Percentiles rank a stretch among this genome's conserved stretches.
phyloP scores from a whole-genome alignment of 2,797 vertebrate species.

The Iguana delicatissima region DNA sequence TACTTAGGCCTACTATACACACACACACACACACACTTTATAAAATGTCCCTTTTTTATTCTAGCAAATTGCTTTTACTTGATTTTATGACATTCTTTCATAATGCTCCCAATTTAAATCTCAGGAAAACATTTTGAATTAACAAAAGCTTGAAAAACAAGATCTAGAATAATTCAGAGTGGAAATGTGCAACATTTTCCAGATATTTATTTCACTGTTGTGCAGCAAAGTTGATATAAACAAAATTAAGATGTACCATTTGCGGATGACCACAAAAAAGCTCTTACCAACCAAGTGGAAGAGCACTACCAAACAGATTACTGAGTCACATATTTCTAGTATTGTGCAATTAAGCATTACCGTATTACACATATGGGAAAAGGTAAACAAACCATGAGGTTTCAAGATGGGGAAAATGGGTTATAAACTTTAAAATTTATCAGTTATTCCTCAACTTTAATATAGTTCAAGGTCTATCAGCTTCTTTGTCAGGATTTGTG shows the following conservation, averaged over 20 bases:
- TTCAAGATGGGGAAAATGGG: slow-evolving; percentile 62
- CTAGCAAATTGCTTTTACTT: slow-evolving; percentile 66
- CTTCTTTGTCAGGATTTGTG: background rate
- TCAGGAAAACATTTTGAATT: slow-evolving; percentile 71
- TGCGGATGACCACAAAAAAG: slow-evolving; percentile 48
- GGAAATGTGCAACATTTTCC: slow-evolving; percentile 69
- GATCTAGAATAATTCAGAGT: slow-evolving; percentile 60
- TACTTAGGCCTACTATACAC: too few relatives aligned
- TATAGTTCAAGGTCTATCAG: slow-evolving; percentile 60
- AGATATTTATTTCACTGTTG: slow-evolving; percentile 52
- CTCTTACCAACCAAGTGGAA: slow-evolving; percentile 10
- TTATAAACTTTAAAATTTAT: slow-evolving; percentile 53
- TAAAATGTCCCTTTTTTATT: slow-evolving; percentile 56
- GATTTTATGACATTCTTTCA: slow-evolving; percentile 74
- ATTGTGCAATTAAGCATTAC: slow-evolving; percentile 15
- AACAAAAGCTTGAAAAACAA: slow-evolving; percentile 58
- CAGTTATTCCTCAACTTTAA: slow-evolving; percentile 56
- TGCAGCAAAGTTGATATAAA: slow-evolving; percentile 46
- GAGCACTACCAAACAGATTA: slow-evolving; percentile 34
- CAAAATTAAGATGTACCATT: slow-evolving; percentile 58
- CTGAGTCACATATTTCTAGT: slow-evolving; percentile 55
- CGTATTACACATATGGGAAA: slow-evolving; percentile 42
- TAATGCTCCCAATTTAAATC: slow-evolving; percentile 69
- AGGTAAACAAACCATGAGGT: slow-evolving; percentile 66
- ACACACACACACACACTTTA: slow-evolving; percentile 33